These are phyloP conservation scores for Apostichopus californicus DNA, from an alignment of 35 echinoderm and acorn worm species.

Conservation along the genomic window DNA sequence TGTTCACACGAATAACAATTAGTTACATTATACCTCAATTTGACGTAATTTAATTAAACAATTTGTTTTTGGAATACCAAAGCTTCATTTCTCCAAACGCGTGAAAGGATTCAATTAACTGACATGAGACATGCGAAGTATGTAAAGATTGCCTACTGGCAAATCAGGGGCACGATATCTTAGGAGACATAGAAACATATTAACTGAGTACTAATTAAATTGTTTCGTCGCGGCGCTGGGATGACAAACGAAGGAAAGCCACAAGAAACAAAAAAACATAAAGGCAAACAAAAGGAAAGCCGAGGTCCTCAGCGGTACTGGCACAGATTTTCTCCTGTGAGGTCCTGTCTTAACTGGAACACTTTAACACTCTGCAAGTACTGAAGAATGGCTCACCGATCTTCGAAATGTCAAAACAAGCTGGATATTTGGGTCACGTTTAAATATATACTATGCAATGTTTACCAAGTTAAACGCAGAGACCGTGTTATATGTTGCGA, in stretches of 20 bases:
- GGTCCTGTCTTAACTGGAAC: neutral
- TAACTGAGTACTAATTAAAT: neutral
- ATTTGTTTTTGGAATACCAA: neutral
- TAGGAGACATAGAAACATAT: neutral
- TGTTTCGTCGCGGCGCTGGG: neutral
- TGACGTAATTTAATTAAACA: neutral
- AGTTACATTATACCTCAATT: slow-evolving; percentile 4
- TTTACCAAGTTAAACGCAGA: neutral
- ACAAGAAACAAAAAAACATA: neutral
- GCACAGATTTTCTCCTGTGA: neutral
- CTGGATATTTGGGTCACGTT: neutral
- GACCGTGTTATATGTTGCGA: no score
- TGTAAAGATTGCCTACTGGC: neutral
- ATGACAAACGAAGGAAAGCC: neutral
- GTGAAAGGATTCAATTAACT: slow-evolving; percentile 7
- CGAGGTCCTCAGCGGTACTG: neutral
- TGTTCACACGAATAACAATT: slow-evolving; percentile 11
- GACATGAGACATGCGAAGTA: neutral
- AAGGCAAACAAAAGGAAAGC: neutral
- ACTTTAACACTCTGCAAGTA: neutral
- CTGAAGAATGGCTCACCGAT: neutral
- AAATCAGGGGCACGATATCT: neutral
- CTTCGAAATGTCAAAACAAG: neutral
- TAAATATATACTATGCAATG: neutral
- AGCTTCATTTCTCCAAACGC: neutral